Conservation (phyloP, 2,797 vertebrate species). For the Pipistrellus pygmaeus region DNA sequence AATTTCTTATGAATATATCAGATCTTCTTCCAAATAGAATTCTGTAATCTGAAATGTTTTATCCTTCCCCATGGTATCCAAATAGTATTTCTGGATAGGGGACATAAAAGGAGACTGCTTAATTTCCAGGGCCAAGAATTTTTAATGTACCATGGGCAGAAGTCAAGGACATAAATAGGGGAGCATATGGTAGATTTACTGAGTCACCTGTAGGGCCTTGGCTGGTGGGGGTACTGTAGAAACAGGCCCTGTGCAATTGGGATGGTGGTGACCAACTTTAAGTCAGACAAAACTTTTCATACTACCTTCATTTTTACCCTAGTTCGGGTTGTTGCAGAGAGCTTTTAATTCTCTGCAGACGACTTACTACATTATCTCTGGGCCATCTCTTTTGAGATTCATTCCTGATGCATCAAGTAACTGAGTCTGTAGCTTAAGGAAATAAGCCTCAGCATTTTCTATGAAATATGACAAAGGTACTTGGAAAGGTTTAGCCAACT, state of each 20-base stretch:
- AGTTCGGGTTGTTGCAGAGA: neutral
- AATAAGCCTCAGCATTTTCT: conserved; percentile 39
- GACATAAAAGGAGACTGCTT: neutral
- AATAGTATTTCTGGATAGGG: conserved; percentile 34
- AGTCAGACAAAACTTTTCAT: conserved; percentile 23
- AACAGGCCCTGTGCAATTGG: neutral
- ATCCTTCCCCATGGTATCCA: neutral
- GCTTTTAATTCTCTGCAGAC: conserved; percentile 51
- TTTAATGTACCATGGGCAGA: conserved; percentile 48
- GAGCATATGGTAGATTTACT: neutral
- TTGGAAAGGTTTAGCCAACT: conserved; percentile 46
- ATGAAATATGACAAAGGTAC: neutral
- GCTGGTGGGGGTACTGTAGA: neutral
- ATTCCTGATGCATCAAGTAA: conserved; percentile 52
- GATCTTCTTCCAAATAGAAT: conserved; percentile 59
- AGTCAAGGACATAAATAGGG: neutral
- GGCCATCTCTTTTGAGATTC: conserved; percentile 26
- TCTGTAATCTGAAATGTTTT: conserved; percentile 60
- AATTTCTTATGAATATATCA: conserved; percentile 55
- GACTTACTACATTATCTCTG: conserved; percentile 20
- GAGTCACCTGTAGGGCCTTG: neutral
- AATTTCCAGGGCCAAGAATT: conserved; percentile 15
- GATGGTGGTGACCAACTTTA: neutral
- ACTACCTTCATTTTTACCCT: neutral
- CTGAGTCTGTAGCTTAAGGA: conserved; percentile 53